Evolutionary conservation across 2,797 vertebrate genomes (phyloP), one percentile per base, ranked within the genome.

Genomic region (Diglossa cyanea): DNA sequence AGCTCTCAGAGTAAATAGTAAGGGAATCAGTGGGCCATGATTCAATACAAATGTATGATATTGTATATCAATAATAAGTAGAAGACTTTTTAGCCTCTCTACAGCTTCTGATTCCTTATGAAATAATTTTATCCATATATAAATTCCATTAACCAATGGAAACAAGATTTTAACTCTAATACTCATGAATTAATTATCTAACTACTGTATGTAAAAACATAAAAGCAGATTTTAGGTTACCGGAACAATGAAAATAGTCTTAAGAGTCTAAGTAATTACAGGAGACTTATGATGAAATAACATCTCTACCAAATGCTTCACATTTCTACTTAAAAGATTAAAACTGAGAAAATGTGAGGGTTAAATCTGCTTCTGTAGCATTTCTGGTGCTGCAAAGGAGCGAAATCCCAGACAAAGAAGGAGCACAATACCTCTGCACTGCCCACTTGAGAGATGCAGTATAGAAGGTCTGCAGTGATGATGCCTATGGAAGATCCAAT

Each of bases 401-500:
- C 5, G 60, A 84, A 78, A 58, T 37, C 19, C 28, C 62, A 33
- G 35, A 57, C 17, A 71, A 82, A 50, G 11, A 66, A 62, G 30
- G 24, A 86, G 11, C 28, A 76, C 33, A 70, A 3, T 30, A 58
- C 6, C 17, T 78, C 54, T 54, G 35, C 28, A 26, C 8, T 60
- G 37, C n/a, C 33, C 25, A 7, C 40, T 63, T 80, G 48, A 28
- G 47, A 81, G n/a, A 40, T 8, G 5, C 40, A 5, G 4, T 19
- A 47, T 1, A 35, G 18, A 54, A 81, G 30, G 18, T 20, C 25
- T 47, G 21, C 7, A 51, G 0, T 7, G 23, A n/a, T 39, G n/a
- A 26, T 0, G 2, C 3, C 72, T 40, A 10, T 0, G 1, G 28
- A 15, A 58, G 17, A 20, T 54, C 30, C 5, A 28, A 17, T 30